phyloP scores from a whole-genome alignment of 1,140 invertebrate species.

The Apis dorsata region DNA sequence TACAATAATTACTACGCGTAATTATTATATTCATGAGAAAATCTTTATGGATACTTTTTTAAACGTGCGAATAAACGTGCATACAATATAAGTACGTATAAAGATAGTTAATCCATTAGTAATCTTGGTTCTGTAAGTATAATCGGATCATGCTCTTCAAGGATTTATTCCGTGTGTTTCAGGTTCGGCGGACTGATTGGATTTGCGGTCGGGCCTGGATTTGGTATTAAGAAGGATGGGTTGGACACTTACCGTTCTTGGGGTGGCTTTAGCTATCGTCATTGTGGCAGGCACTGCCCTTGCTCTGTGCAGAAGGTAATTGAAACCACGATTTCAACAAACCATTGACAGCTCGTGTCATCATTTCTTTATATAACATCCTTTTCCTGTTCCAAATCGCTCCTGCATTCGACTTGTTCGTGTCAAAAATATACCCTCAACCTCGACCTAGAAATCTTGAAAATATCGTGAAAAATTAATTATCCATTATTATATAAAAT shows the following conservation, averaged over 20 bases:
- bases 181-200: slow-evolving; percentile 51
- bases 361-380: too few species aligned
- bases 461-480: too few species aligned
- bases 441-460: not conserved
- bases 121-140: slow-evolving; percentile 50
- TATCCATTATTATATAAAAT: too few species aligned
- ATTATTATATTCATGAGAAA: not conserved
- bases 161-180: slow-evolving; percentile 56
- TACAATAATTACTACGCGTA: too few species aligned
- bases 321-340: slow-evolving; percentile 13
- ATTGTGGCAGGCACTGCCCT: slow-evolving; percentile 68
- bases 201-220: slow-evolving; percentile 54
- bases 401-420: too few species aligned
- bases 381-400: too few species aligned
- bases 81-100: not conserved
- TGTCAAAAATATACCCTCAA: too few species aligned
- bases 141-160: slow-evolving; percentile 50
- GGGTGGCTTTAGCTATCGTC: slow-evolving; percentile 69
- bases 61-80: slow-evolving; percentile 1
- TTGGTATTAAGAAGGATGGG: slow-evolving; percentile 69
- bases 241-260: slow-evolving; percentile 73
- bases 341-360: not conserved
- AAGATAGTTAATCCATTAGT: slow-evolving; percentile 46
- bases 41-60: too few species aligned
- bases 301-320: slow-evolving; percentile 72